Conservation (phyloP, 2,888 invertebrate genomes). For the Spisula solida region DNA sequence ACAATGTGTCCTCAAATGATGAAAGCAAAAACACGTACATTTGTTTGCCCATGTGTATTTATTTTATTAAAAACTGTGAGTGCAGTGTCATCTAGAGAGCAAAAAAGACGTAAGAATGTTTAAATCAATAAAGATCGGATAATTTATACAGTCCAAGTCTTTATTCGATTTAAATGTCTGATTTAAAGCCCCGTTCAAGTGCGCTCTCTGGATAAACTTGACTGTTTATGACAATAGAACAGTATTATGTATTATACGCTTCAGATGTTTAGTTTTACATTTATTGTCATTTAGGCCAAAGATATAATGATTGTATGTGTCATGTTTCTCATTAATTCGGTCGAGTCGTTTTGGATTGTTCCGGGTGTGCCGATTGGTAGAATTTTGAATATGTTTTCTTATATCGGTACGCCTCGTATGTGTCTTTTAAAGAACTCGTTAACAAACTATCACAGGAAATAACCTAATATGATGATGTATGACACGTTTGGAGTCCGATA, state of each 20-base stretch:
- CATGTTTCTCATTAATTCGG: too few species aligned
- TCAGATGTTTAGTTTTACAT: neutral
- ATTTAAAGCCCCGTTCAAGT: constrained; percentile 2
- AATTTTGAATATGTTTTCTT: too few species aligned
- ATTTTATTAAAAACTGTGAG: neutral
- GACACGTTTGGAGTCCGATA: too few species aligned
- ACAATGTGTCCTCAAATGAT: neutral
- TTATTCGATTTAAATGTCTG: neutral
- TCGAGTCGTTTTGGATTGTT: too few species aligned
- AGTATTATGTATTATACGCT: neutral
- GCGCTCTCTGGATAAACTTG: neutral
- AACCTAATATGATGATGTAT: too few species aligned
- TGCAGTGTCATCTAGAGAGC: neutral
- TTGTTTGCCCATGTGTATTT: neutral
- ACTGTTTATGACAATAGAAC: neutral
- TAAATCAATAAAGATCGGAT: neutral
- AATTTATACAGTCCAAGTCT: neutral
- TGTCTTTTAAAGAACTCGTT: too few species aligned
- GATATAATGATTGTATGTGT: too few species aligned
- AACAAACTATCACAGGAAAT: too few species aligned
- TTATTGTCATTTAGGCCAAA: neutral
- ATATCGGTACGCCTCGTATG: too few species aligned
- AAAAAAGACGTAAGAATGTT: neutral
- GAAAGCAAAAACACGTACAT: neutral
- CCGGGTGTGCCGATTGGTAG: too few species aligned